Percentiles rank a stretch among this genome's conserved stretches.
These are phyloP conservation scores for Aplysina aerophoba DNA, from an alignment of 37 sponge, comb jelly and placozoan species.

Conservation along the genomic window DNA sequence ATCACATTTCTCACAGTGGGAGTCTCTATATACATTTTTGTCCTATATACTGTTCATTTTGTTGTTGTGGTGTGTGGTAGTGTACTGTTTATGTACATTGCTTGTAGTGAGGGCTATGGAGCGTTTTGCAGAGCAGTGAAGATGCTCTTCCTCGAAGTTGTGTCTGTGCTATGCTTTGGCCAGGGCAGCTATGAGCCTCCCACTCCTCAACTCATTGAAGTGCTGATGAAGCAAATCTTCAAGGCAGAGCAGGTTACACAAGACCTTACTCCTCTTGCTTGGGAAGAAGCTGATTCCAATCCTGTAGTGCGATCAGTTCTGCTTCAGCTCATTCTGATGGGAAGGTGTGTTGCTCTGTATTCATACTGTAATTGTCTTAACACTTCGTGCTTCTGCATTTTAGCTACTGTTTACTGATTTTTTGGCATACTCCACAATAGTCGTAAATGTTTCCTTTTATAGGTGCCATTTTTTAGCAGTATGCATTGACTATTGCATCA, in stretches of 20 bases:
- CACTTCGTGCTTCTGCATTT: no score
- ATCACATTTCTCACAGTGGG: no score
- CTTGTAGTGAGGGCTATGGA: not conserved
- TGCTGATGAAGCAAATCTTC: constrained; percentile 57
- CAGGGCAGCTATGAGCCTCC: constrained; percentile 42
- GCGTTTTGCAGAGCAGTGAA: constrained; percentile 12
- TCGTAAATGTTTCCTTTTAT: no score
- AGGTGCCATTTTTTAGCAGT: no score
- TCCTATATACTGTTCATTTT: no score
- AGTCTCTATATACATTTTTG: no score
- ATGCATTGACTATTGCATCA: no score
- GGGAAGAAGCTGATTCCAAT: constrained; percentile 35
- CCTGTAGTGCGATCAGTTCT: constrained; percentile 67
- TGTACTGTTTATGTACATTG: no score
- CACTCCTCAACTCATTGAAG: constrained; percentile 52
- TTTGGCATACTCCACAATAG: no score
- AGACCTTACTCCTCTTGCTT: constrained; percentile 48
- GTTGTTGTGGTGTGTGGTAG: no score
- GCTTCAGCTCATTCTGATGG: constrained; percentile 59
- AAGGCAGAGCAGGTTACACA: constrained; percentile 46
- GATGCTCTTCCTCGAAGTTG: constrained; percentile 61
- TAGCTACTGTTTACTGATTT: no score
- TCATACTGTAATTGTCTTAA: no score
- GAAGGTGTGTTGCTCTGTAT: constrained; percentile 31
- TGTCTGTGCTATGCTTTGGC: constrained; percentile 76